Evolutionary conservation across 2,888 invertebrate species (phyloP), one percentile per base, ranked within the genome.

Genomic region (Catotricha subobsoleta): DNA sequence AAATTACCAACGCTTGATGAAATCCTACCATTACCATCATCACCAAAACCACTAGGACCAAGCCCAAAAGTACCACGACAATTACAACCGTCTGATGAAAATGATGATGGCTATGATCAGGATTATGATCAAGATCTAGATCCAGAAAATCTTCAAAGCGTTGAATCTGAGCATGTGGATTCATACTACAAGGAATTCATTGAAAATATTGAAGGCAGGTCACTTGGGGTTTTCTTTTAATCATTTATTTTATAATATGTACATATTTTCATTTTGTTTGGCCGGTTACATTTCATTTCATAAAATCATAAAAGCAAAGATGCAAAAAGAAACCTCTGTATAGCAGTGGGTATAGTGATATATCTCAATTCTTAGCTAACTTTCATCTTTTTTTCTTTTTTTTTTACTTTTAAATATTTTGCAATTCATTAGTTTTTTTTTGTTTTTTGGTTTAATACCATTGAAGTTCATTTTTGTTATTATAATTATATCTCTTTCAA

Each of bases 121-220:
- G 35, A 36, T 5, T 45, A 42, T 29, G 36, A 42, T 12, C 43
- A 36, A 38, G 45, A 41, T 23, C 60, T 58, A 23, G 54, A 55
- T 37, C 61, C 62, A 34, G 75, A 75, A 50, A 67, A 67, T 33
- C 57, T 79, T 52, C 76, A 78, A 56, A 76, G 74, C 48, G 78
- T 76, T 5, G 79, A 79, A 54, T 77, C 76, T 34, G 77, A 78
- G 53, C 76, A 75, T 52, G 70, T 78, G 33, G 71, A 71, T 56
- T 71, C 74, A 35, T 69, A 74, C 52, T 71, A 71, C 50, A 62
- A 64, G 45, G 67, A 69, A 59, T 66, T 59, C 38, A 54, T 64
- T 46, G 67, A 69, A 59, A 66, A 59, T 39, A 54, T 57, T 35
- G 18, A 38, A 42, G 38, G 38, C 37, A 38, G 42, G 38, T 38